Conservation (phyloP, 2,888 invertebrate genomes). For the Dimorphilus gyrociliatus region DNA sequence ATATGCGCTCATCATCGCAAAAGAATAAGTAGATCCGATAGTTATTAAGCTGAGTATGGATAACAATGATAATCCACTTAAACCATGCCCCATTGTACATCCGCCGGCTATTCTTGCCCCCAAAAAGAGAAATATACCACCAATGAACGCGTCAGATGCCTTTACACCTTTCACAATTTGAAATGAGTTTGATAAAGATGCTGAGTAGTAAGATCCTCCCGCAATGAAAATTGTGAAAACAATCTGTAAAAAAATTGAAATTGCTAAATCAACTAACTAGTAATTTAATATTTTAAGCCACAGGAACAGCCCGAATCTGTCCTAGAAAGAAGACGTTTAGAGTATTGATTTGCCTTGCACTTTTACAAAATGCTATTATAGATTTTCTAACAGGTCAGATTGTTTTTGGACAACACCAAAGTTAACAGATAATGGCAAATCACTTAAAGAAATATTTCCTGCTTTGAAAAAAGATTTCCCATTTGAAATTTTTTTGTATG, state of each 20-base stretch:
- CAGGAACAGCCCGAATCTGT: too few species aligned
- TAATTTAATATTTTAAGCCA: too few species aligned
- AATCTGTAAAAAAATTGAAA: neutral
- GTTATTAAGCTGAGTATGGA: conserved; percentile 12
- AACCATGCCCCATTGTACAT: conserved; percentile 23
- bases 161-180: conserved; percentile 16
- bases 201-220: conserved; percentile 18
- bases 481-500: too few species aligned
- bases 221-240: conserved; percentile 22
- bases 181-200: conserved; percentile 17
- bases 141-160: conserved; percentile 15
- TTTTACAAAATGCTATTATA: too few species aligned
- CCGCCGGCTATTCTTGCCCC: conserved; percentile 28
- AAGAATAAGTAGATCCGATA: conserved; percentile 8
- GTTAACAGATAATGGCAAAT: too few species aligned
- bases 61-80: conserved; percentile 13
- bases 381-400: too few species aligned
- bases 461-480: too few species aligned
- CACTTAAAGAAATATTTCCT: too few species aligned
- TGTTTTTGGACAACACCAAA: too few species aligned
- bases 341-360: too few species aligned
- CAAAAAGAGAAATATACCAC: conserved; percentile 24
- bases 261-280: neutral
- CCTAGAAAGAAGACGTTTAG: too few species aligned
- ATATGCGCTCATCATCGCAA: conserved; percentile 8